A percentile compares a stretch with the other conserved stretches of the same genome.
Evolutionary conservation across 2,888 invertebrate species (phyloP).

Genomic region (Cephalotes varians): DNA sequence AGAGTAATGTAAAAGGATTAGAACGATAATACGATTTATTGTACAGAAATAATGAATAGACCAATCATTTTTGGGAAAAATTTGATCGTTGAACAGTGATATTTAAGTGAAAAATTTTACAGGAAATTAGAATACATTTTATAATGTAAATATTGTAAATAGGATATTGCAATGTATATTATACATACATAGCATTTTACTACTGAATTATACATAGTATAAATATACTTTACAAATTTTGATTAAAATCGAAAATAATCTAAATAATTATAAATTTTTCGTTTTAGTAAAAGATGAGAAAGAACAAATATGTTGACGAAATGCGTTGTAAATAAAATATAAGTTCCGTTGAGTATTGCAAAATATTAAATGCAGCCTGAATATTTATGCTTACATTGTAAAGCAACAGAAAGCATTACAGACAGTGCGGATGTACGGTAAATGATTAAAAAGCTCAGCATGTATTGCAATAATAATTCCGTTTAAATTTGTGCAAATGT

Average conservation of each 20-base stretch:
- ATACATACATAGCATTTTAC: background rate
- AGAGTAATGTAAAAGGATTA: conserved; percentile 13
- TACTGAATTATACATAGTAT: background rate
- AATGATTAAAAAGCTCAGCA: conserved; percentile 30
- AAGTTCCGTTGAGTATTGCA: conserved; percentile 3
- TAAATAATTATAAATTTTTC: conserved; percentile 20
- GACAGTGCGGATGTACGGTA: background rate
- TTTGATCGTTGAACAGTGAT: conserved; percentile 26
- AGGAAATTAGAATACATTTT: background rate
- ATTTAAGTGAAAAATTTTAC: conserved; percentile 25
- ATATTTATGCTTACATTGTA: conserved; percentile 37
- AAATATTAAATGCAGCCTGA: conserved; percentile 32
- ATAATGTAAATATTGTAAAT: background rate
- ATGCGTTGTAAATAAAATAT: conserved; percentile 21
- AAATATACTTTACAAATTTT: conserved; percentile 17
- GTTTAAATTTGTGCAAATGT: background rate
- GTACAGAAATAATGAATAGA: conserved; percentile 40
- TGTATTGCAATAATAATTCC: conserved; percentile 24
- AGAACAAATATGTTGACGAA: conserved; percentile 4
- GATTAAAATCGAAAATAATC: conserved; percentile 17
- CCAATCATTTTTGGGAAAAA: conserved; percentile 36
- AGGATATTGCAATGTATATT: background rate
- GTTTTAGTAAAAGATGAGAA: conserved; percentile 4
- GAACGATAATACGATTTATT: conserved; percentile 17
- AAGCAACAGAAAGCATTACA: conserved; percentile 21